Percentiles rank a stretch among this genome's conserved stretches.
phyloP scores from a whole-genome alignment of 2,797 vertebrate genomes.

The Onychomys arenicola region DNA sequence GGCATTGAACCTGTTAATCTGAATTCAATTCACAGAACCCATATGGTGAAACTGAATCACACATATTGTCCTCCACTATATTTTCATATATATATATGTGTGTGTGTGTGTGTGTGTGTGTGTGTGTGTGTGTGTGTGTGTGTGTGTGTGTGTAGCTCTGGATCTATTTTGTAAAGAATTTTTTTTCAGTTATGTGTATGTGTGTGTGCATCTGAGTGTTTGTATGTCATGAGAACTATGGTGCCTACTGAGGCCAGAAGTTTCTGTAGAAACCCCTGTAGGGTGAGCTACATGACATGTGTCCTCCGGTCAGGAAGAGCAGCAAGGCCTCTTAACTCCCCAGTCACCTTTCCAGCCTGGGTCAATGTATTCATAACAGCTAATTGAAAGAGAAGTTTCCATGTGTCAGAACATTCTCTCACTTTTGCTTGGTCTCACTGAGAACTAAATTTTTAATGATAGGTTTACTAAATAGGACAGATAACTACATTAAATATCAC shows the following conservation, averaged over 20 bases:
- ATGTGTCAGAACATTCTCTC: background rate
- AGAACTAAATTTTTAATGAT: background rate
- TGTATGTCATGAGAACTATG: background rate
- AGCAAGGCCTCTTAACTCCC: background rate
- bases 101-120: background rate
- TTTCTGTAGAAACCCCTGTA: fast-evolving
- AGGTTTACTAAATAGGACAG: background rate
- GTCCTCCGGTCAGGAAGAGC: background rate
- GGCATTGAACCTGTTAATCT: background rate
- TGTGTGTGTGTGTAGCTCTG: no score
- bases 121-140: no score
- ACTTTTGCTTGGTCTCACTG: no score
- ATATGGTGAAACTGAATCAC: background rate
- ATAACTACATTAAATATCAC: background rate
- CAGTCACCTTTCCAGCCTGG: background rate
- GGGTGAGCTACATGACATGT: background rate
- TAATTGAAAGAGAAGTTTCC: background rate
- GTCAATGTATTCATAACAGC: background rate
- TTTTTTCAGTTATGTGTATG: background rate
- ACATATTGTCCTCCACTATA: background rate
- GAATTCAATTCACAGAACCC: background rate
- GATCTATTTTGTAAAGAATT: background rate
- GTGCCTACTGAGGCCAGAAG: background rate
- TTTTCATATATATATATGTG: background rate
- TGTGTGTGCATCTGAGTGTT: background rate